Evolutionary conservation across 2,797 vertebrate species (phyloP), one percentile per base, ranked within the genome.

Genomic region (Helarctos malayanus): DNA sequence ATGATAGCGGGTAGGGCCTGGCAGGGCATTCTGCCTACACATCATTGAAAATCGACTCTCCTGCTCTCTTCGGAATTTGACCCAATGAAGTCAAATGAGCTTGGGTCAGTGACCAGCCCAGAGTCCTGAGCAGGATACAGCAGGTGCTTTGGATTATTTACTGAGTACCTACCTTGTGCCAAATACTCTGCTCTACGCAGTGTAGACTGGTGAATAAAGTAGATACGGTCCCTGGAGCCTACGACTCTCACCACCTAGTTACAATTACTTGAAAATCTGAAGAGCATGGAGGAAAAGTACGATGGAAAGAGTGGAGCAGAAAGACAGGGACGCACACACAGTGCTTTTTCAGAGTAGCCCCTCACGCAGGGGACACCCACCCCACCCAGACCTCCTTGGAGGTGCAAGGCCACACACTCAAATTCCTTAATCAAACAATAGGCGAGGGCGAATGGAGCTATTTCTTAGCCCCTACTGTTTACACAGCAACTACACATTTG

Each of bases 361-460:
- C 84, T 88, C 78, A 12, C 47, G 69, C 38, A 19, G 76, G 41
- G 23, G 93, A 89, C 63, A 96, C 47, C 57, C 23, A 15, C 41
- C 13, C 73, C 27, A 35, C 80, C 32, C 21, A 38, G 56, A 29
- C 89, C 89, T 63, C 41, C 52, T n/a, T 45, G 11, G 63, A 49
- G 61, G 23, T 52, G 5, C 65, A 38, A 97, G 73, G 90, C 82
- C n/a, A 45, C 88, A 47, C 38, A 29, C 35, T 89, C 86, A 57
- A 59, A 91, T 95, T 95, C 75, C 79, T 85, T 71, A 73, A 89
- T 59, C 83, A 94, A 97, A 97, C 93, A 93, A 93, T 49, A 93
- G n/a, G 78, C 79, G 47, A 38, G 57, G 47, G 75, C 87, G 95
- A 91, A 82, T 29, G 29, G 80, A 91, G 38, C 57, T 16, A 15